phyloP scores from a whole-genome alignment of 2,888 invertebrate species.

The Hoplodrina ambigua region DNA sequence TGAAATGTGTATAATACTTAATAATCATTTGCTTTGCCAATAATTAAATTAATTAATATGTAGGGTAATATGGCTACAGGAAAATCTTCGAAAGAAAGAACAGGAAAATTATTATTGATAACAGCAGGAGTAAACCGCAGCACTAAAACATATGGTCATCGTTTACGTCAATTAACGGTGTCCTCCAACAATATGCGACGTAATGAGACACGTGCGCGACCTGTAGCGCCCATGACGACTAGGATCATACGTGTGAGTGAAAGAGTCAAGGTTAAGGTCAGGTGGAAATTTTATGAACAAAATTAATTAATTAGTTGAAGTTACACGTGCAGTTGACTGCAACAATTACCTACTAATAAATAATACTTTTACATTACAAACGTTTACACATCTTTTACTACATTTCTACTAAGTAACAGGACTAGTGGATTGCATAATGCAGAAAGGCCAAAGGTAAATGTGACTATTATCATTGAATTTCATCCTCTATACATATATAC shows the following conservation, averaged over 20 bases:
- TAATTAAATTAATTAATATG: no score
- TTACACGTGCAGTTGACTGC: constrained; percentile 2
- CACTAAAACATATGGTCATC: not conserved
- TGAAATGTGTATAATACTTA: not conserved
- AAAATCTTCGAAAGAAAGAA: not conserved
- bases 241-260: not conserved
- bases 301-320: not conserved
- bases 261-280: constrained; percentile 2
- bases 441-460: no score
- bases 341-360: constrained; percentile 9
- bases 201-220: not conserved
- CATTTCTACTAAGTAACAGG: no score
- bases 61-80: not conserved
- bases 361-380: not conserved
- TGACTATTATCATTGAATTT: not conserved
- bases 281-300: constrained; percentile 28
- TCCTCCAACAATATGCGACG: constrained; percentile 12
- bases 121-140: not conserved
- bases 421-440: no score
- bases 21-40: not conserved
- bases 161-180: not conserved
- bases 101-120: not conserved
- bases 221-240: constrained; percentile 6
- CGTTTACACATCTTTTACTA: no score
- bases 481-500: no score